Percentiles rank a stretch among this genome's conserved stretches.
Evolutionary conservation across 1,140 invertebrate species (phyloP).

Genomic region (Penaeus japonicus): DNA sequence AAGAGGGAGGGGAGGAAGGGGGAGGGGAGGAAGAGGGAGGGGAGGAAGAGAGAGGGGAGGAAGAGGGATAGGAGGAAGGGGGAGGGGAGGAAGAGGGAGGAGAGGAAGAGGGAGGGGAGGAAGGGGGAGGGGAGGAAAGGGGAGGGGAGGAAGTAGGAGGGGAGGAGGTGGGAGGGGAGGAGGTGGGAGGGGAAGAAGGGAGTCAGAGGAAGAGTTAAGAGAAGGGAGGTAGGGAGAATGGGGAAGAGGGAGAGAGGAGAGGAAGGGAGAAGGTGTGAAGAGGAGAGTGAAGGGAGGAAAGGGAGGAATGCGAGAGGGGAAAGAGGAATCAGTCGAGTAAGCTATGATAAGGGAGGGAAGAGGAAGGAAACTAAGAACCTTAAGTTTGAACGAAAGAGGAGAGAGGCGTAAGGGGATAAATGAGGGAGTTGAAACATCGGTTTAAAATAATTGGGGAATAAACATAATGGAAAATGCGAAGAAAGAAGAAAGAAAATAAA

Average conservation of each 20-base stretch:
- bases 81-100: no score
- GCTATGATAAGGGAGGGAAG: no score
- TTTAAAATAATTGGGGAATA: no score
- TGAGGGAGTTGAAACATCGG: no score
- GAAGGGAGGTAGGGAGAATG: neutral
- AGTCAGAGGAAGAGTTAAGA: no score
- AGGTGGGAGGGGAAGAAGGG: neutral
- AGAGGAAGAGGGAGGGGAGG: neutral
- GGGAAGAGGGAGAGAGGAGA: neutral
- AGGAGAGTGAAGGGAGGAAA: neutral
- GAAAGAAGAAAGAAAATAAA: no score
- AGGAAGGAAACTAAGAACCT: no score
- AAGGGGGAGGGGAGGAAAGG: neutral
- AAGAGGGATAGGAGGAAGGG: neutral
- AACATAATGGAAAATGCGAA: no score
- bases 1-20: neutral
- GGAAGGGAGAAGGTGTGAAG: neutral
- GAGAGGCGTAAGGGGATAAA: no score
- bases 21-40: neutral
- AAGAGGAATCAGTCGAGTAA: no score
- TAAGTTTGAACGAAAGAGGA: no score
- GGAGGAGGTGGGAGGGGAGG: neutral
- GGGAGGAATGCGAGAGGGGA: neutral
- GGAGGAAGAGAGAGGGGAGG: neutral
- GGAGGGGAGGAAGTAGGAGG: neutral